Evolutionary conservation across 2,113 vertebrate genomes (phyloP), one percentile per base, ranked within the genome.

Genomic region (Todiramphus chloris): DNA sequence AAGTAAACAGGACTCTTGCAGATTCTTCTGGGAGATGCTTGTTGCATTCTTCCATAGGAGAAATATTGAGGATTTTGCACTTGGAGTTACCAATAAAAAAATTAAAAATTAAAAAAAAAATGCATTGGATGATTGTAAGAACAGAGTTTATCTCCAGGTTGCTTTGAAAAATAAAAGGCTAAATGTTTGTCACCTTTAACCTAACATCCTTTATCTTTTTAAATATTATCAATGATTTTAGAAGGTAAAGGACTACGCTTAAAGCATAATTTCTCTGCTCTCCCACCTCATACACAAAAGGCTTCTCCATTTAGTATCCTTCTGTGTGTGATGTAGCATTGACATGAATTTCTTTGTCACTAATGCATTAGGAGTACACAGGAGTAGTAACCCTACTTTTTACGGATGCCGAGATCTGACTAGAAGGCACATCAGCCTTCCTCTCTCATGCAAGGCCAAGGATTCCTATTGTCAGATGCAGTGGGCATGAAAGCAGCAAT

Each of bases 401-500:
- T 83, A 92, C 97, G 96, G 97, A 95, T 96, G 89, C 78, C 66
- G 93, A 94, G 93, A 96, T 97, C 96, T 97, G 95, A 97, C 97
- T 97, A 79, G 96, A 95, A 98, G 97, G 97, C 97, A 96, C 94
- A 90, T 76, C 96, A 94, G 37, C 83, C 95, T 91, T 83, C 78
- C 76, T 93, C 85, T 79, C 87, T 96, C 96, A 94, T 96, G 91
- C 93, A 87, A 96, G 96, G 97, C 97, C 93, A 91, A 97, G 96
- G 96, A 98, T 98, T 98, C 96, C 98, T 98, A 96, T 98, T 98
- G 98, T 98, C 97, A 95, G 98, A 98, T 97, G 98, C 98, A 98
- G 94, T 98, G 97, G 98, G 98, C 98, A 98, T 98, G 98, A 98
- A 99, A 99, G 98, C 98, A 98, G 98, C 98, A 98, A 99, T 98